These are phyloP conservation scores for Gavia stellata DNA, from an alignment of 2,113 vertebrate genomes.

Conservation along the genomic window DNA sequence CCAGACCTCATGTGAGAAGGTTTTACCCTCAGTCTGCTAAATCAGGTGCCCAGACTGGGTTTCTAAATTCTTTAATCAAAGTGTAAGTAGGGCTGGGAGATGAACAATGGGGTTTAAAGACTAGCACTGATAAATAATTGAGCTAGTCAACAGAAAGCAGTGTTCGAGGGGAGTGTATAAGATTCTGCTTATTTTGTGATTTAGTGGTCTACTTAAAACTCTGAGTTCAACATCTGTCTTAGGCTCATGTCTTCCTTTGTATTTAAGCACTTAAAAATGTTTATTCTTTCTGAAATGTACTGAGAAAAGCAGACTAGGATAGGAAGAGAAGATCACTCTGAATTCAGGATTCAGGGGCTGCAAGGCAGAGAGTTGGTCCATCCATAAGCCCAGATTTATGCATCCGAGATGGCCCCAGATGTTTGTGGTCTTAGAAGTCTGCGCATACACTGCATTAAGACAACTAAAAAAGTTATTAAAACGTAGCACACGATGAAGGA, in stretches of 20 bases:
- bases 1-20: neutral
- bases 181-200: neutral
- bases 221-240: neutral
- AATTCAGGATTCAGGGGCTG: neutral
- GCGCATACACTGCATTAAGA: neutral
- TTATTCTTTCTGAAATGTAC: neutral
- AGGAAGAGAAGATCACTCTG: neutral
- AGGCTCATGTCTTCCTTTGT: neutral
- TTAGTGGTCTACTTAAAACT: neutral
- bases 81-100: neutral
- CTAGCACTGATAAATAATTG: neutral
- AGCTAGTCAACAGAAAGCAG: neutral
- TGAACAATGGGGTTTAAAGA: neutral
- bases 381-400: fast-evolving
- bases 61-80: neutral
- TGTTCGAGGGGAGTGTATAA: neutral
- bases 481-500: fast-evolving
- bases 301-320: neutral
- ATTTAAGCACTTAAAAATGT: neutral
- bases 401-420: neutral
- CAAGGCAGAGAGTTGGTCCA: neutral
- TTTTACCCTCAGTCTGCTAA: neutral
- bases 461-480: neutral
- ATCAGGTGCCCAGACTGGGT: neutral
- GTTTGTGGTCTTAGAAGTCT: neutral